These are phyloP conservation scores for Mustela nigripes DNA, from an alignment of 2,113 vertebrate species.

Conservation along the genomic window DNA sequence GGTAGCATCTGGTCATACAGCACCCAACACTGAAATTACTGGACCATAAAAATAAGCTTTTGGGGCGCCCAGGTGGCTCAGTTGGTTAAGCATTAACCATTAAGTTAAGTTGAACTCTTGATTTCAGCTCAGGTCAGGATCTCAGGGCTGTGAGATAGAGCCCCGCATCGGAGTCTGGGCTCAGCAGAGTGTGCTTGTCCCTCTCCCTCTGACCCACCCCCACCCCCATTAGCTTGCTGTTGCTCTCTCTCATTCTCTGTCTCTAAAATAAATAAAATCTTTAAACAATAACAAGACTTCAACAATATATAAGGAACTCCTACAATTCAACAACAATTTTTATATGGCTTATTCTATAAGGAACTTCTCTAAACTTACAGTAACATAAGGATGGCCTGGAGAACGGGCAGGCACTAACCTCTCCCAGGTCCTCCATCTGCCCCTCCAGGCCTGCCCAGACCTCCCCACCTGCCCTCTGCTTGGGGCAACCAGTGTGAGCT, in stretches of 20 bases:
- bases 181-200: not conserved
- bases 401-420: not conserved
- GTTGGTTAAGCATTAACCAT: not conserved
- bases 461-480: not conserved
- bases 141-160: not conserved
- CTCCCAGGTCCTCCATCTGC: not conserved
- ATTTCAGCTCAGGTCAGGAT: not conserved
- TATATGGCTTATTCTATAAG: not conserved
- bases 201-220: not conserved
- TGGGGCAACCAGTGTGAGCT: not conserved
- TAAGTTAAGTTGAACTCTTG: not conserved
- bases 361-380: not conserved
- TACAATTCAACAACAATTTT: not conserved
- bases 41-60: not conserved
- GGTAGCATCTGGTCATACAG: fast-evolving
- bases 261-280: not conserved
- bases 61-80: not conserved
- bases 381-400: not conserved
- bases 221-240: not conserved
- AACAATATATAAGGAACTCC: not conserved
- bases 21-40: not conserved
- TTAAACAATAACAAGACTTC: not conserved
- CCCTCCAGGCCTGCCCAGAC: not conserved
- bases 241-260: not conserved
- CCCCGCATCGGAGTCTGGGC: not conserved